These are phyloP conservation scores for Seira ritae DNA, from an alignment of 2,888 invertebrate genomes.

Conservation along the genomic window DNA sequence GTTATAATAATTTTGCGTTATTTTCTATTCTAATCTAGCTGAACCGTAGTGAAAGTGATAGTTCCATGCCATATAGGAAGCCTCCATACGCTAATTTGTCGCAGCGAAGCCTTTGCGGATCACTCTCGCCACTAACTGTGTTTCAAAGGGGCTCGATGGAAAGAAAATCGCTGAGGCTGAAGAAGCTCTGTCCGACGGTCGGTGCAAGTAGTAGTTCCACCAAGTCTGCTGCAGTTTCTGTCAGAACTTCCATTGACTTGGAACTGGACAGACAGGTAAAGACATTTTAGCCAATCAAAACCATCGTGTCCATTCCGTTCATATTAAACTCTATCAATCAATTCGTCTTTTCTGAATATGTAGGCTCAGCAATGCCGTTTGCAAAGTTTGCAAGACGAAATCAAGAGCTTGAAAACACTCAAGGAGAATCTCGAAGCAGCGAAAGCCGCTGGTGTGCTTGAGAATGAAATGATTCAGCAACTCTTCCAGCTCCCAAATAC, in stretches of 20 bases:
- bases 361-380: constrained; percentile 90
- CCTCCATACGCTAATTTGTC: constrained; percentile 62
- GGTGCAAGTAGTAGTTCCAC: constrained; percentile 54
- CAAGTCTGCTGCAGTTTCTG: constrained; percentile 79
- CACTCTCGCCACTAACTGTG: constrained; percentile 78
- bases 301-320: not conserved
- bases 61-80: constrained; percentile 92
- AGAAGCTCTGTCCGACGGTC: constrained; percentile 74
- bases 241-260: constrained; percentile 92
- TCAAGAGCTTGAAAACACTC: constrained; percentile 86
- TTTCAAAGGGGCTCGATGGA: constrained; percentile 95
- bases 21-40: constrained; percentile 78
- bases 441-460: constrained; percentile 88
- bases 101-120: constrained; percentile 64
- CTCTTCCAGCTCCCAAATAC: constrained; percentile 75
- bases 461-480: constrained; percentile 90
- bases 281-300: not conserved
- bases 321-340: not conserved
- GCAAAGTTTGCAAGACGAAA: constrained; percentile 89
- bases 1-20: not conserved
- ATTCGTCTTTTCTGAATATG: not conserved
- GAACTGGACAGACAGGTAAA: constrained; percentile 87
- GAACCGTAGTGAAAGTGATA: constrained; percentile 97
- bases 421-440: constrained; percentile 88
- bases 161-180: constrained; percentile 91